Conservation (phyloP, 2,797 vertebrate genomes). For the Mus spretus region DNA sequence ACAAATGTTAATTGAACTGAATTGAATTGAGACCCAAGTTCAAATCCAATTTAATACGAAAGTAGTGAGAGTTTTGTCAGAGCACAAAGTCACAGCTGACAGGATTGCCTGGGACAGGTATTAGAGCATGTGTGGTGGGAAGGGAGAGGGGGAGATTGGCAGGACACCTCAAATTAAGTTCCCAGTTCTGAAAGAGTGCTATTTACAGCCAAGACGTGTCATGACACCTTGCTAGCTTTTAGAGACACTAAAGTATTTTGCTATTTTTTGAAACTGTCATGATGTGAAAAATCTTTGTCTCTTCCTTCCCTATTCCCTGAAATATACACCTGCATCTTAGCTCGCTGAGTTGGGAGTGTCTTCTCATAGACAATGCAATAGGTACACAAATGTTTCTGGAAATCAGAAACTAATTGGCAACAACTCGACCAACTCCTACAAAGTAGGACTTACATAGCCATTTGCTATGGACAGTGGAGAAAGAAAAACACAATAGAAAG, state of each 20-base stretch:
- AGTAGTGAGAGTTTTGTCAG: constrained; percentile 75
- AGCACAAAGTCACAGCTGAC: constrained; percentile 80
- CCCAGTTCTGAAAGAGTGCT: constrained; percentile 70
- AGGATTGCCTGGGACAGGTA: constrained; percentile 73
- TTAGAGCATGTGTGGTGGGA: not conserved
- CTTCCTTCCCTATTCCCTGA: constrained; percentile 39
- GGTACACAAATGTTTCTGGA: constrained; percentile 12
- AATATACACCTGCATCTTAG: not conserved
- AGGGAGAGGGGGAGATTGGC: constrained; percentile 48
- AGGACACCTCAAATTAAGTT: constrained; percentile 68
- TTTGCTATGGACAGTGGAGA: constrained; percentile 51
- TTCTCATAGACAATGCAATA: constrained; percentile 50
- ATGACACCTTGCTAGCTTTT: constrained; percentile 81
- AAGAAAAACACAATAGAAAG: not conserved
- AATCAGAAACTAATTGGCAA: constrained; percentile 61
- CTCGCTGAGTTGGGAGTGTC: not conserved
- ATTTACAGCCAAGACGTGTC: constrained; percentile 79
- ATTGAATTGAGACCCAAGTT: constrained; percentile 76
- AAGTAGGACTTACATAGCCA: constrained; percentile 59
- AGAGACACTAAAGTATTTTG: constrained; percentile 79
- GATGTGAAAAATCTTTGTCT: constrained; percentile 79
- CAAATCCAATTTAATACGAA: constrained; percentile 82
- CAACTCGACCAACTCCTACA: constrained; percentile 60
- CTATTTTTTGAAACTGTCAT: constrained; percentile 78
- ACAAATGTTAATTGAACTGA: constrained; percentile 80